These are phyloP conservation scores for Troilus luridus DNA, from an alignment of 2,888 invertebrate genomes.

Conservation along the genomic window DNA sequence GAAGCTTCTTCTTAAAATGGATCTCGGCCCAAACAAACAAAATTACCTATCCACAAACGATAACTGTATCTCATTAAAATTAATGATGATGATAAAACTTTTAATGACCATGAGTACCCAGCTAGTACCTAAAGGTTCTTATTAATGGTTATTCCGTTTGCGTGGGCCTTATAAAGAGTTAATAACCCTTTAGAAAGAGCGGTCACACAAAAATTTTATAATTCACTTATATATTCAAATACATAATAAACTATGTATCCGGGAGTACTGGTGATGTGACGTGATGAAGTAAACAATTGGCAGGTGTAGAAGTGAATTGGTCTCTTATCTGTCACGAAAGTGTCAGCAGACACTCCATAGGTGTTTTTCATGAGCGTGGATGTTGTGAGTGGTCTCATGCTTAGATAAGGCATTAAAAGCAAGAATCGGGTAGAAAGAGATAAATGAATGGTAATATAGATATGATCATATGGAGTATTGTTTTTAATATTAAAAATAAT, in stretches of 20 bases:
- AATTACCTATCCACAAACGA: neutral
- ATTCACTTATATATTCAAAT: neutral
- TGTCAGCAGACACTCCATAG: neutral
- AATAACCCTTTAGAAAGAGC: neutral
- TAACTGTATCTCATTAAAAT: neutral
- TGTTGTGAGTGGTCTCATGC: neutral
- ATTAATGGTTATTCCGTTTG: neutral
- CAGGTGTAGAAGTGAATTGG: conserved; percentile 12
- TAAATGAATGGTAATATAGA: neutral
- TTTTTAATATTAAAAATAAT: neutral
- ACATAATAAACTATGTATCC: neutral
- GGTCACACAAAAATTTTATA: neutral
- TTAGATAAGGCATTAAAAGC: neutral
- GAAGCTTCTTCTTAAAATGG: too few relatives aligned
- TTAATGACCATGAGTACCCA: neutral
- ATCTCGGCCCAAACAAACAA: too few relatives aligned
- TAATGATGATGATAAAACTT: neutral
- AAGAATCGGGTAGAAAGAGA: neutral
- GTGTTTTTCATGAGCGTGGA: conserved; percentile 17
- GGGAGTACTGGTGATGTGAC: neutral
- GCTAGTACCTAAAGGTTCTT: neutral
- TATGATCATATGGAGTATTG: too few relatives aligned
- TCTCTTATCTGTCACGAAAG: conserved; percentile 9
- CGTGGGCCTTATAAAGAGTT: too few relatives aligned
- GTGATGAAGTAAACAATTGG: neutral